Evolutionary conservation across 2,797 vertebrate species (phyloP).

Genomic region (Pangasius macronema): DNA sequence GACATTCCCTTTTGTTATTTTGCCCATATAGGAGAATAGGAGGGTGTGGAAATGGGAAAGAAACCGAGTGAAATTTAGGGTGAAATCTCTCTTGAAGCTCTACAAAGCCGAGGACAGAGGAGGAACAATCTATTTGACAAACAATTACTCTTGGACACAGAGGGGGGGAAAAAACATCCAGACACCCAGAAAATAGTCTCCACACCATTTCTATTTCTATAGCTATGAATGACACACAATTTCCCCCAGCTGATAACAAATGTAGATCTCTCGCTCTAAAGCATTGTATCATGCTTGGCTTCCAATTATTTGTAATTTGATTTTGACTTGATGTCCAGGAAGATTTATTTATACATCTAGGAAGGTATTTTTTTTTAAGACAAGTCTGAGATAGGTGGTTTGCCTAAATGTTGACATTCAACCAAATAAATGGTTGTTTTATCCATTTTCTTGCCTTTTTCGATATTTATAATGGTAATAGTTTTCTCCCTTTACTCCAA

Average conservation of each 20-base stretch:
- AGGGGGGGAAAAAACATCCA: conserved; percentile 18
- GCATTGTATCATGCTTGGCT: not conserved
- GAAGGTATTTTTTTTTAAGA: conserved; percentile 19
- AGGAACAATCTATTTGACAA: conserved; percentile 50
- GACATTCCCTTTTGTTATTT: conserved; percentile 58
- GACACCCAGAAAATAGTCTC: conserved; percentile 20
- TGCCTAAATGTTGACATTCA: not conserved
- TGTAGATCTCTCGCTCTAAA: not conserved
- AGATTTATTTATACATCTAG: not conserved
- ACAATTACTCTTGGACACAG: conserved; percentile 44
- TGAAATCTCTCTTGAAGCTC: conserved; percentile 53
- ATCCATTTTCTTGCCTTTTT: conserved; percentile 9
- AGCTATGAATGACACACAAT: conserved; percentile 27
- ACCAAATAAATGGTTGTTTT: not conserved
- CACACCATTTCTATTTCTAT: conserved; percentile 26
- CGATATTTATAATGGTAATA: not conserved
- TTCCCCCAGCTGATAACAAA: conserved; percentile 23
- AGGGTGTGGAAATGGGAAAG: conserved; percentile 52
- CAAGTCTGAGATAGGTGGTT: not conserved
- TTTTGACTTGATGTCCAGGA: conserved; percentile 15
- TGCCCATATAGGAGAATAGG: conserved; percentile 45
- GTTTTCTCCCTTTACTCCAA: not conserved
- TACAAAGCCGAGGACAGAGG: conserved; percentile 41
- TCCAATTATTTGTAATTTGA: conserved; percentile 18
- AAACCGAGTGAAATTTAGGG: conserved; percentile 41